Evolutionary conservation across 2,113 vertebrate species (phyloP), one percentile per base, ranked within the genome.

Genomic region (Alces alces): DNA sequence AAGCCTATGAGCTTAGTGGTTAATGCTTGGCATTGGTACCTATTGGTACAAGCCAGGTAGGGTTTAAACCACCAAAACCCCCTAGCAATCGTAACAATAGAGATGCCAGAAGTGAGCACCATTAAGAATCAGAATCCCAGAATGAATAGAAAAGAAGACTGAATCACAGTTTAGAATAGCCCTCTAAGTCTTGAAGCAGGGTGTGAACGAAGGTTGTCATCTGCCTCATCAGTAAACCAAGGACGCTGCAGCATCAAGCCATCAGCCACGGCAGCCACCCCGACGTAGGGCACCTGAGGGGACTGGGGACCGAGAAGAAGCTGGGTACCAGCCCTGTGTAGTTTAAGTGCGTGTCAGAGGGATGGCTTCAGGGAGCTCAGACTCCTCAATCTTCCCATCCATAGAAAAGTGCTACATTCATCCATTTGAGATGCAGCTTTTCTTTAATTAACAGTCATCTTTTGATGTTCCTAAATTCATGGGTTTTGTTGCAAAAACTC

Each of bases 1-100:
- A 91, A 88, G 43, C 28, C 66, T 83, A 39, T 47, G 55, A 94
- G 60, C 33, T 95, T 66, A 86, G 88, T 39, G 27, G 66, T 85
- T 91, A 88, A 96, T 95, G 23, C 28, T 73, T 91, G 57, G 9
- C 86, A 93, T 89, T 86, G 14, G 60, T 60, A 57, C 15, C 36
- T 33, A 79, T 25, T 70, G 21, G 11, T 76, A 36, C 57, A 89
- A 66, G 66, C 52, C 70, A 92, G 82, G 33, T 14, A 55, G 39
- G 19, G 57, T 76, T 95, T 90, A 95, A 86, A 79, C 39, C 86
- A 73, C 45, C 28, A 19, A 93, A 97, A 54, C n/a, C 27, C 7
- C 28, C 36, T 76, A 73, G n/a, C 82, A 89, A 90, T 85, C 39
- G 21, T 89, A 84, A 93, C 36, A 78, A 52, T 13, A 28, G 21